Evolutionary conservation across 1,140 invertebrate species (phyloP).

Genomic region (Cydia splendana): DNA sequence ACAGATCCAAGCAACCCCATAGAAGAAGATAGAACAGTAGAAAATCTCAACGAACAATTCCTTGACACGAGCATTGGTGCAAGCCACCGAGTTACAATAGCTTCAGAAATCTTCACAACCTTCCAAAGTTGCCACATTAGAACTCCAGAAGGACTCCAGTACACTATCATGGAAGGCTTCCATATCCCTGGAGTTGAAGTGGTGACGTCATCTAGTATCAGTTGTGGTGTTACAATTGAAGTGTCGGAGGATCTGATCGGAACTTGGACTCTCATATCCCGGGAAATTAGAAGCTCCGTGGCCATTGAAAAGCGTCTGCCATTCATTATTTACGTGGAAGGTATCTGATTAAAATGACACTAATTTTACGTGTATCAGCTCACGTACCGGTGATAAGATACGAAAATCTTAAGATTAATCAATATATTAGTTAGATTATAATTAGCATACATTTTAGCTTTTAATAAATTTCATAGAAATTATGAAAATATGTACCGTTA

Average conservation of each 20-base stretch:
- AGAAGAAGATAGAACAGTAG: constrained; percentile 36
- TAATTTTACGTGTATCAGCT: constrained; percentile 47
- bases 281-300: constrained; percentile 30
- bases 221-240: constrained; percentile 25
- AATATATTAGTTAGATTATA: background rate
- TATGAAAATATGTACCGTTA: too few relatives aligned
- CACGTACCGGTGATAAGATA: constrained; percentile 57
- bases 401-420: constrained; percentile 19
- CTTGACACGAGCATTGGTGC: constrained; percentile 47
- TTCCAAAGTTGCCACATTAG: constrained; percentile 36
- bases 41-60: constrained; percentile 40
- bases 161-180: constrained; percentile 35
- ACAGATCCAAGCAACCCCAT: constrained; percentile 33
- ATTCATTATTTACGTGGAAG: constrained; percentile 58
- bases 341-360: constrained; percentile 35
- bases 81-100: constrained; percentile 44
- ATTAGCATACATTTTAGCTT: background rate
- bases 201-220: background rate
- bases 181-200: constrained; percentile 32
- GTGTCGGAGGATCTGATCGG: constrained; percentile 34
- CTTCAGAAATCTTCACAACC: background rate
- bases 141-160: constrained; percentile 34
- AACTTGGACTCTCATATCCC: constrained; percentile 36
- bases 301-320: constrained; percentile 52
- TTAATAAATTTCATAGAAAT: background rate